phyloP scores from a whole-genome alignment of 2,113 vertebrate species.

The human (Homo sapiens) region GRCh38 chr1:90908501-90909000 shows the following conservation, averaged over 20 bases:
- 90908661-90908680: neutral
- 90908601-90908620: neutral
- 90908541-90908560: conserved; percentile 13
- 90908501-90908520: neutral
- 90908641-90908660: neutral
- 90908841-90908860: neutral
- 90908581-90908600: neutral
- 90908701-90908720: neutral
- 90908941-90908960: neutral
- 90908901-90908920: neutral
- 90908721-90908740: neutral
- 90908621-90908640: neutral
- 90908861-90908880: neutral
- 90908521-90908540: neutral
- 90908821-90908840: neutral
- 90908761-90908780: neutral
- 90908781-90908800: neutral
- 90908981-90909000: neutral
- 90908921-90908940: neutral
- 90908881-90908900: neutral
- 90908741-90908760: neutral
- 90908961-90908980: neutral
- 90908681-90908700: neutral
- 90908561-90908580: neutral
- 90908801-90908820: neutral